phyloP scores from a whole-genome alignment of 2,888 invertebrate species.

The Sarcophaga subvicina region DNA sequence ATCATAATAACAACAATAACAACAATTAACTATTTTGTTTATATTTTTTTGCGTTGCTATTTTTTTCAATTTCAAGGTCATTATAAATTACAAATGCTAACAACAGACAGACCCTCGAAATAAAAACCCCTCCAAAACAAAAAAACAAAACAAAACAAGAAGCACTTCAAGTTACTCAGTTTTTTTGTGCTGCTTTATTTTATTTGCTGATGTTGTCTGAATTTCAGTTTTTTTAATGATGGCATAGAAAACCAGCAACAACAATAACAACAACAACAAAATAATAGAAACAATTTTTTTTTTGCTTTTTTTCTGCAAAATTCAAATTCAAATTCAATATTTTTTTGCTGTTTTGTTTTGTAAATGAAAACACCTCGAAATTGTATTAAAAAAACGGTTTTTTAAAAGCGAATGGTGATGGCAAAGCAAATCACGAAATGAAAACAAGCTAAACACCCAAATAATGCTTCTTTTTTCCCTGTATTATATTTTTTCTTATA shows the following conservation, averaged over 20 bases:
- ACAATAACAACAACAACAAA: background rate
- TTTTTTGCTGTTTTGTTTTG: background rate
- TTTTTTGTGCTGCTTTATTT: constrained; percentile 10
- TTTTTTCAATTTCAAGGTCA: constrained; percentile 68
- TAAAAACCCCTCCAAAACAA: background rate
- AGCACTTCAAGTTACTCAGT: constrained; percentile 55
- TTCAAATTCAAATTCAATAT: background rate
- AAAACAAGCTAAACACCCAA: constrained; percentile 9
- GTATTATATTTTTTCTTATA: background rate
- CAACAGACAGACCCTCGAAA: constrained; percentile 18
- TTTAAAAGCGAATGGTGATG: background rate
- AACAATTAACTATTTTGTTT: background rate
- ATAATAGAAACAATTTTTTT: constrained; percentile 31
- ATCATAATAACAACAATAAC: constrained; percentile 33
- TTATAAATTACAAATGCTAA: constrained; percentile 68
- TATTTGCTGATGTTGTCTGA: background rate
- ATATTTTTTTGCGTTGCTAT: constrained; percentile 10
- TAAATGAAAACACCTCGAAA: constrained; percentile 35
- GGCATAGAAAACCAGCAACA: background rate
- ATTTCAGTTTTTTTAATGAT: background rate
- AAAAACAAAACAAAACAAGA: background rate
- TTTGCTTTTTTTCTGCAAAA: constrained; percentile 15
- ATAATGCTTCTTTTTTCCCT: too few species aligned
- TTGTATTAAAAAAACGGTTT: constrained; percentile 4
- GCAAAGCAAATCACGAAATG: background rate